Base-by-base conservation (phyloP, 2,888 invertebrate species). In the Lycia hirtaria region DNA sequence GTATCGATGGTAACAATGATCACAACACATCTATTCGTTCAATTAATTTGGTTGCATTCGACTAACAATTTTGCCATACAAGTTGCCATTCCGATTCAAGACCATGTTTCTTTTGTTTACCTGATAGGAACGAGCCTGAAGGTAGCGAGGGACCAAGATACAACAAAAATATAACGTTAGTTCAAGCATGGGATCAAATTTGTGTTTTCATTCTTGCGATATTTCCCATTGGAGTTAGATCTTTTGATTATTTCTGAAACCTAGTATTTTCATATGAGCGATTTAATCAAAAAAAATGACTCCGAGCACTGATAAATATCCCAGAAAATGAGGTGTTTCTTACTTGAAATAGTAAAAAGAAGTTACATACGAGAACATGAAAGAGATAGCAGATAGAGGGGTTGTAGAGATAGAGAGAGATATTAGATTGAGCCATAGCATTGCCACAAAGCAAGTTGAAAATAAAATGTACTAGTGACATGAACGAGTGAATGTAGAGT, bases 101-200 rank as follows among this genome's bases (percentile, higher is more conserved):
- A 87, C 83, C 80, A 86, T 85, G 79, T 82, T 73, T 28, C 85
- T 80, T 77, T 82, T 94, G 94, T 95, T 96, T 96, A 96, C 96
- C 96, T 96, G 96, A 95, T 93, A 96, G 94, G 94, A 96, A 95
- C 94, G 96, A 95, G 95, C 95, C 95, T 95, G 95, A 94, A 93
- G 94, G 93, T 94, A 93, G 95, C 95, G 93, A 93, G 93, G 93
- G 93, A 20, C 91, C 73, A 81, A 90, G 86, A 89, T 92, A 92
- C 90, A 93, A 92, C n/a, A 88, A 66, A 88, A 57, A 58, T 48
- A 57, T 73, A 92, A 80, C 82, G 92, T 93, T 93, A 93, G 93
- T 93, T 81, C 74, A 88, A 85, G 83, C 81, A 76, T 63, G 70
- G 69, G 75, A 67, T 72, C 61, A 62, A 32, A 63, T 67, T 67